A percentile compares a stretch with the other conserved stretches of the same genome.
phyloP scores from a whole-genome alignment of 2,797 vertebrate genomes.

The Lacerta bilineata region DNA sequence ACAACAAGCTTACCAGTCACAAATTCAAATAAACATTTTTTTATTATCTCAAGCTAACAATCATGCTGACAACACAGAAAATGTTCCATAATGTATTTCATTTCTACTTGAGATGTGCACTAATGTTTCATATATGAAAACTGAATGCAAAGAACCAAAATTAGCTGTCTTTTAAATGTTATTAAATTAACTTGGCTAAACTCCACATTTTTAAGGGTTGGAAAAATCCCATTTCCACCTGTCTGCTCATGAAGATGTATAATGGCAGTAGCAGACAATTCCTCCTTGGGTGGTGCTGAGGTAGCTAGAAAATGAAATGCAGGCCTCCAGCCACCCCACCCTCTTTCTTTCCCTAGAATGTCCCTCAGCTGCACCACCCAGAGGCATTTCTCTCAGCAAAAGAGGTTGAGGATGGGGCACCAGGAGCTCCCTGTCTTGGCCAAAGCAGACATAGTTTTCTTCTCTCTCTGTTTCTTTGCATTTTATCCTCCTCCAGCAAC shows the following conservation, averaged over 20 bases:
- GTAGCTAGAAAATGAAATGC: too few relatives aligned
- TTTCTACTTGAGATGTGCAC: not conserved
- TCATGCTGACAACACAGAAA: constrained; percentile 8
- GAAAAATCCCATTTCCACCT: not conserved
- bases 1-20: not conserved
- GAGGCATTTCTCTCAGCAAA: too few relatives aligned
- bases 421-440: too few relatives aligned
- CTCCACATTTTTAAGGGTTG: not conserved
- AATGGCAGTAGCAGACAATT: not conserved
- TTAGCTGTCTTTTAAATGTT: not conserved
- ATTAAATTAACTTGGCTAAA: not conserved
- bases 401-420: too few relatives aligned
- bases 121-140: not conserved
- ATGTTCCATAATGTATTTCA: constrained; percentile 30
- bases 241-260: not conserved
- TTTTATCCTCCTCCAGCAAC: too few relatives aligned
- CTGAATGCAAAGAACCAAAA: not conserved
- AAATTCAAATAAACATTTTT: not conserved
- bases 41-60: not conserved
- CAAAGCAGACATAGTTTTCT: too few relatives aligned
- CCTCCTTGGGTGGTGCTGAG: too few relatives aligned
- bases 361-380: too few relatives aligned
- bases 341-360: too few relatives aligned
- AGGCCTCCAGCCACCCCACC: too few relatives aligned
- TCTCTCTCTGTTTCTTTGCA: too few relatives aligned